Evolutionary conservation across 2,797 vertebrate genomes (phyloP).

Genomic region (Typhlichthys subterraneus): DNA sequence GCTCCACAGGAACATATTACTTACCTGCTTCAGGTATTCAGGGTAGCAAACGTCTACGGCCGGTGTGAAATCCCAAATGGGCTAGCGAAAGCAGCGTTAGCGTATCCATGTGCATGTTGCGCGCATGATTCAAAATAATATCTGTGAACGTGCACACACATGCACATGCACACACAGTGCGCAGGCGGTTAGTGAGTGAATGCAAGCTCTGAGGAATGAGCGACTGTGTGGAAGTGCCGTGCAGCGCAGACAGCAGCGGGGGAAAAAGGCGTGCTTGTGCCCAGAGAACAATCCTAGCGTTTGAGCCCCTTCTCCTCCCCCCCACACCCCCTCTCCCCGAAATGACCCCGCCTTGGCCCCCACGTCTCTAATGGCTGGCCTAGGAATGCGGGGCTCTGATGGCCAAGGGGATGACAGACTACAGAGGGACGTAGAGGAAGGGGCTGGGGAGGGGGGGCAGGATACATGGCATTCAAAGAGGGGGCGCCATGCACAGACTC

Average conservation of each 20-base stretch:
- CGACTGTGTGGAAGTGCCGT: conserved; percentile 50
- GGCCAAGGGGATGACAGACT: conserved; percentile 48
- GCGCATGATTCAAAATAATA: conserved; percentile 31
- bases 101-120: conserved; percentile 16
- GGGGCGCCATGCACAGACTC: background rate
- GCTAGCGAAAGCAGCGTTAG: conserved; percentile 1
- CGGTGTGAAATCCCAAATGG: conserved; percentile 10
- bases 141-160: conserved; percentile 23
- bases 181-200: conserved; percentile 39
- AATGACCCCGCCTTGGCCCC: conserved; percentile 89
- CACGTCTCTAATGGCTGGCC: conserved; percentile 88
- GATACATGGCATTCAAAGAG: conserved; percentile 37
- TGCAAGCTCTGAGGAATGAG: conserved; percentile 60
- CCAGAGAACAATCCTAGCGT: conserved; percentile 88
- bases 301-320: conserved; percentile 79
- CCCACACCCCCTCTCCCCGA: too few relatives aligned
- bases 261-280: conserved; percentile 91
- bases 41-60: conserved; percentile 37
- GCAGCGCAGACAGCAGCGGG: conserved; percentile 77
- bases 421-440: conserved; percentile 64
- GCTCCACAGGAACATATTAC: background rate
- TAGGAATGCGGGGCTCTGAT: conserved; percentile 87
- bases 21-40: conserved; percentile 81
- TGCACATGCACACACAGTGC: conserved; percentile 15
- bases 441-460: conserved; percentile 59